These are phyloP conservation scores for Philotrypesis tridentata DNA, from an alignment of 1,140 invertebrate species.

Conservation along the genomic window DNA sequence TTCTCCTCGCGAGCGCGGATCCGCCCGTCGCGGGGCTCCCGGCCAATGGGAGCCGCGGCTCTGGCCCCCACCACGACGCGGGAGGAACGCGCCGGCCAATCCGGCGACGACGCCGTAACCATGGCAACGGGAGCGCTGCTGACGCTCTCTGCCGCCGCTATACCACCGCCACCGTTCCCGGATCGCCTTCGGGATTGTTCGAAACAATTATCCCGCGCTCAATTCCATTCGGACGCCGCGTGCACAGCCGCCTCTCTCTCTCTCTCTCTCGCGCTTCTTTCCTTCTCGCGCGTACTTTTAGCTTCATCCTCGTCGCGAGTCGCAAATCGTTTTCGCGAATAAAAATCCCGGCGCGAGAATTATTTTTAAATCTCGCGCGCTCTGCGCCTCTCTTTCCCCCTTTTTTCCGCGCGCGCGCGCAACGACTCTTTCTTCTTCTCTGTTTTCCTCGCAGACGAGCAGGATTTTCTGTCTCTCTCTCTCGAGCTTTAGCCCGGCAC, in stretches of 20 bases:
- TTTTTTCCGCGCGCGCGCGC: background rate
- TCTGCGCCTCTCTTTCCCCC: background rate
- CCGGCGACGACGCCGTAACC: slow-evolving; percentile 56
- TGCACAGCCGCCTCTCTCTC: slow-evolving; percentile 14
- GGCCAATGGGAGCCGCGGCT: background rate
- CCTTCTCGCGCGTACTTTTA: slow-evolving; percentile 2
- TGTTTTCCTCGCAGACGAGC: background rate
- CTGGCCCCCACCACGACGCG: background rate
- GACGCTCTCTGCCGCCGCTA: no score
- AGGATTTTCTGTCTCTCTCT: background rate
- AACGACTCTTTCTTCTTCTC: background rate
- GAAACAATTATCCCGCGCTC: slow-evolving; percentile 74
- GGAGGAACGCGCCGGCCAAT: background rate
- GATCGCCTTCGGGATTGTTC: slow-evolving; percentile 71
- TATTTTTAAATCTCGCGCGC: slow-evolving; percentile 65
- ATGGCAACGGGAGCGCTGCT: slow-evolving; percentile 61
- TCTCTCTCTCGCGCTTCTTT: slow-evolving; percentile 21
- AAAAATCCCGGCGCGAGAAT: slow-evolving; percentile 65
- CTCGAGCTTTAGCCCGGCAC: background rate
- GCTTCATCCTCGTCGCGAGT: slow-evolving; percentile 32
- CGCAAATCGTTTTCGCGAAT: slow-evolving; percentile 69
- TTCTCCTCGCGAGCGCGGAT: slow-evolving; percentile 40
- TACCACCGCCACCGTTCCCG: slow-evolving; percentile 45
- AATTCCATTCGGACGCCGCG: slow-evolving; percentile 67
- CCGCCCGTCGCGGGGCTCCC: background rate